Evolutionary conservation across 2,113 vertebrate species (phyloP).

Genomic region (Corythaixoides concolor): DNA sequence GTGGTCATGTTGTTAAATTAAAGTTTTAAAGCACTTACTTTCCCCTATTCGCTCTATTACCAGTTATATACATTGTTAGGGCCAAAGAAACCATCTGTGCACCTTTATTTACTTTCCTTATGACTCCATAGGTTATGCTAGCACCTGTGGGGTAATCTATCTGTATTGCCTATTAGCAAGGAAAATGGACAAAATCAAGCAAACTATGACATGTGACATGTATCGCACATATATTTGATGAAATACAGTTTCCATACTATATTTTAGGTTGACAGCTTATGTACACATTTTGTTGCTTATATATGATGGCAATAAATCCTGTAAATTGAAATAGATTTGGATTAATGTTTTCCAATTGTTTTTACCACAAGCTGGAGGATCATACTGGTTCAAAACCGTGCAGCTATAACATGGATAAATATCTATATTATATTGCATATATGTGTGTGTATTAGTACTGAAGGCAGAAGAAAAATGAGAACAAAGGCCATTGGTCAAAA

Average conservation of each 20-base stretch:
- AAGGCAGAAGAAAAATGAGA: slow-evolving; percentile 13
- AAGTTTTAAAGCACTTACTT: not conserved
- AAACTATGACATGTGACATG: not conserved
- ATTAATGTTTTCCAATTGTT: not conserved
- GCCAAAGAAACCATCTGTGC: not conserved
- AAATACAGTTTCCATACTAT: not conserved
- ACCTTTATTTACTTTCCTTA: not conserved
- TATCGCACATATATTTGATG: not conserved
- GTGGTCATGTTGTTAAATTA: not conserved
- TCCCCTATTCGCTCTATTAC: not conserved
- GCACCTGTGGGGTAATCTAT: not conserved
- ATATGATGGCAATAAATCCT: not conserved
- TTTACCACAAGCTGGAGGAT: not conserved
- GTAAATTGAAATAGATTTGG: not conserved
- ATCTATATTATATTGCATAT: not conserved
- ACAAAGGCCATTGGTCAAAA: not conserved
- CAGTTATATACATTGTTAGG: not conserved
- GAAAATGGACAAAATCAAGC: slow-evolving; percentile 18
- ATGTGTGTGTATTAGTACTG: not conserved
- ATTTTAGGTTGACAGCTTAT: slow-evolving; percentile 8
- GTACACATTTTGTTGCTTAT: not conserved
- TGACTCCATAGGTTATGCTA: not conserved
- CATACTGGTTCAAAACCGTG: not conserved
- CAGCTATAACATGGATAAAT: not conserved
- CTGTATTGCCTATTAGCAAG: not conserved